Base-by-base conservation (phyloP, 2,888 invertebrate genomes). In the Nomada fabriciana region DNA sequence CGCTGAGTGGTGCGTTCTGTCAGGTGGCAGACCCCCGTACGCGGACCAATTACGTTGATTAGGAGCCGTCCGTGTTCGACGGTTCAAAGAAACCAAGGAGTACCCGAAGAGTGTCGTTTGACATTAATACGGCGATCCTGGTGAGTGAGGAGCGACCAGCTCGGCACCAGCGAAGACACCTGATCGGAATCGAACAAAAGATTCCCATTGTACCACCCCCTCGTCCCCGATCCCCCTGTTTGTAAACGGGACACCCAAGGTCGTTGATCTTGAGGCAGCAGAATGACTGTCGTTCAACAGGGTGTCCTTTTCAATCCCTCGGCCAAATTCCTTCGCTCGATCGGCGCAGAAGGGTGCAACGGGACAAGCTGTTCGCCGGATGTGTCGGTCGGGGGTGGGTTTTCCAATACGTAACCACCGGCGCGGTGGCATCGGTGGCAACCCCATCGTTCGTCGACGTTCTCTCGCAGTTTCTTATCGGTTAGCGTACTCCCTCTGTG, bases 341-440 rank as follows among this genome's bases (percentile, higher is more conserved):
- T 53, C 36, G 61, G 59, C 63, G 15, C 20, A 29, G 72, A 65
- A 70, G 85, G 81, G 84, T 78, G 86, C 74, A 71, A 68, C 78
- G 59, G 70, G 57, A 67, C 63, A 65, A 57, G 18, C 72, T 55
- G 78, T 20, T 63, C 68, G 76, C 69, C 69, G 83, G 69, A 82
- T 82, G 83, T 73, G 80, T 63, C 70, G 79, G 25, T 15, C 47
- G 69, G 83, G 80, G 80, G 70, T 80, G 86, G 85, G 83, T 86
- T 89, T 85, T 85, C 84, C 88, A 80, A 89, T 86, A 87, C 77
- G 85, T 76, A 82, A 75, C 78, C 77, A 71, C 47, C 71, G 63
- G 29, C 70, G 74, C 52, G 70, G 74, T 15, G 42, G 53, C 70
- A 61, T 77, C 83, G 82, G 72, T 68, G 74, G 55, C 72, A 78